Evolutionary conservation across 2,797 vertebrate species (phyloP).

Genomic region (Syngnathus rostellatus): DNA sequence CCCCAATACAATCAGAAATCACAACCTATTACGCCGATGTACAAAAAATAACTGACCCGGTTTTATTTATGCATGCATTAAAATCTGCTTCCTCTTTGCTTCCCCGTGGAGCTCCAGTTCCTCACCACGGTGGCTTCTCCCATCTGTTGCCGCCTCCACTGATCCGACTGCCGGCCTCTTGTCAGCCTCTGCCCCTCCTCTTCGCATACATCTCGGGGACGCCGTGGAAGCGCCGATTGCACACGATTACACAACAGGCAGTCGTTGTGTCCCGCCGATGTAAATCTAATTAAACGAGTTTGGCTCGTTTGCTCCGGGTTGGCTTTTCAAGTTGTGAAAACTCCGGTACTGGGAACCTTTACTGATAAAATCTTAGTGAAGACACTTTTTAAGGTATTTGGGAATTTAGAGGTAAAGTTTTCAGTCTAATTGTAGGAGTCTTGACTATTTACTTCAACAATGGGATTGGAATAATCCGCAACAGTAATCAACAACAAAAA

Average conservation of each 20-base stretch:
- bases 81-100: neutral
- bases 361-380: neutral
- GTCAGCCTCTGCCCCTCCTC: neutral
- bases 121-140: neutral
- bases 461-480: neutral
- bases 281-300: neutral
- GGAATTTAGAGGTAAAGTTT: neutral
- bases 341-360: too few species aligned
- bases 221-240: neutral
- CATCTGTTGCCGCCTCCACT: neutral
- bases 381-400: neutral
- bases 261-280: neutral
- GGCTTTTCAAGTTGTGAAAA: neutral
- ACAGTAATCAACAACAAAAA: too few species aligned
- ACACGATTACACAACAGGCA: neutral
- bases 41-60: neutral
- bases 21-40: neutral
- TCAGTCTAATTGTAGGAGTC: neutral
- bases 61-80: neutral
- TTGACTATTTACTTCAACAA: neutral
- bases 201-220: neutral
- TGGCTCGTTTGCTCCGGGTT: neutral
- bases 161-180: constrained; percentile 1
- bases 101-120: neutral
- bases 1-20: neutral